Evolutionary conservation across 2,888 invertebrate genomes (phyloP).

Genomic region (Yponomeuta sedellus): DNA sequence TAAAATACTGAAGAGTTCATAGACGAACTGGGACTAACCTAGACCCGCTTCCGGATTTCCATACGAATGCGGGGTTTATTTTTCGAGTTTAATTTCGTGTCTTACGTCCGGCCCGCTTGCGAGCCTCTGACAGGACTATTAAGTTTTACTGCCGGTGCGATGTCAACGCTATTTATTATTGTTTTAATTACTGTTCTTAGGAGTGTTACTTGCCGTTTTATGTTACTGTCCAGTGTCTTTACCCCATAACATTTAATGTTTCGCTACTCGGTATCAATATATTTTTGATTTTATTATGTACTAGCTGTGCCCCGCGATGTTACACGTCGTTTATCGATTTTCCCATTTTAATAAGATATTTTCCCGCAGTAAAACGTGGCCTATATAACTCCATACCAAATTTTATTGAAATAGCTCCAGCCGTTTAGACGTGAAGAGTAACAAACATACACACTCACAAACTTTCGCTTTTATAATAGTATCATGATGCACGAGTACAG

Average conservation of each 20-base stretch:
- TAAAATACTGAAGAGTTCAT: neutral
- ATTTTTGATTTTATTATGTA: no score
- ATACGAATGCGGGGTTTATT: conserved; percentile 6
- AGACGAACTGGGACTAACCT: neutral
- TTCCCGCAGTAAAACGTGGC: no score
- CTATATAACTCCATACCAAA: no score
- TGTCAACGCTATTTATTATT: neutral
- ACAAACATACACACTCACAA: no score
- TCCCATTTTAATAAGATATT: no score
- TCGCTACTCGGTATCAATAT: no score
- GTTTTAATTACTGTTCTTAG: neutral
- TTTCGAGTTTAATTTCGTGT: conserved; percentile 6
- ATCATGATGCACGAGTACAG: no score
- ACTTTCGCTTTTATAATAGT: no score
- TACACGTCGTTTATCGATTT: no score
- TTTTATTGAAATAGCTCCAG: no score
- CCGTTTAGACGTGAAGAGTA: no score
- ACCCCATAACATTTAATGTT: neutral
- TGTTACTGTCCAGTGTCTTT: neutral
- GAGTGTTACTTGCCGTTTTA: neutral
- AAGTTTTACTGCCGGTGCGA: neutral
- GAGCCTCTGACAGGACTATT: neutral
- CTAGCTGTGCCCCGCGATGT: no score
- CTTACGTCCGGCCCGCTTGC: neutral
- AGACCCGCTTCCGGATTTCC: neutral